phyloP scores from a whole-genome alignment of 2,888 invertebrate species.

The Lasius platythorax region DNA sequence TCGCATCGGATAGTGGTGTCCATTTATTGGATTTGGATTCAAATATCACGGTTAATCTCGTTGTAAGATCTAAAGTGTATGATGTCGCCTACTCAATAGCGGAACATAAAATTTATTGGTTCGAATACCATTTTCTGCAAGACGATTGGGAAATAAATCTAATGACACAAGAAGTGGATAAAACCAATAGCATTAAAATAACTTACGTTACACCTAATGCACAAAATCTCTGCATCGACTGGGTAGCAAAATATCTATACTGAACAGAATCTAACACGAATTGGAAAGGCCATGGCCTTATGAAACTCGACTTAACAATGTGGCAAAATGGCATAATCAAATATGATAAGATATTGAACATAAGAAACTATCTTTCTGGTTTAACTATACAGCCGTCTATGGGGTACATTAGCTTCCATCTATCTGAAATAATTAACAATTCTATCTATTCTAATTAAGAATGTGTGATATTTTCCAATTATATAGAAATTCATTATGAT shows the following conservation, averaged over 20 bases:
- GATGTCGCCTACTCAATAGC: too few relatives aligned
- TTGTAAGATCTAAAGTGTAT: too few relatives aligned
- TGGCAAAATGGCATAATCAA: conserved; percentile 87
- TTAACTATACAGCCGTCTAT: conserved; percentile 90
- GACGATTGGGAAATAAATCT: conserved; percentile 84
- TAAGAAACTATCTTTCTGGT: conserved; percentile 80
- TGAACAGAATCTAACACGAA: conserved; percentile 89
- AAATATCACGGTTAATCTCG: too few relatives aligned
- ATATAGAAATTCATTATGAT: too few relatives aligned
- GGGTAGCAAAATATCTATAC: conserved; percentile 94
- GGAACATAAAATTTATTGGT: too few relatives aligned
- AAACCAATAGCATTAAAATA: conserved; percentile 87
- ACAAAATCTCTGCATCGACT: conserved; percentile 92
- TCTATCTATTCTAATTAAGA: too few relatives aligned
- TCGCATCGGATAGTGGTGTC: conserved; percentile 93
- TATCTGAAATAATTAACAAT: too few relatives aligned
- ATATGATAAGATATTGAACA: conserved; percentile 84
- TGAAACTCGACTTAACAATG: conserved; percentile 89
- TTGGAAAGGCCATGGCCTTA: conserved; percentile 86
- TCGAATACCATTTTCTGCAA: too few relatives aligned
- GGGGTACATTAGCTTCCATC: conserved; percentile 86
- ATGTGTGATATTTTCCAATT: too few relatives aligned
- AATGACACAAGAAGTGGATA: conserved; percentile 87
- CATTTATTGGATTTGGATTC: too few relatives aligned
- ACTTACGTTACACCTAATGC: conserved; percentile 86